Conservation (phyloP, 2,113 vertebrate genomes). For the human (Homo sapiens) region GRCh38 chr2:134706501-134707000, state of each 20-base stretch:
- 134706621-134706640: neutral
- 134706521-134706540: rapidly evolving
- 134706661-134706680: neutral
- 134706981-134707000: neutral
- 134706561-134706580: neutral
- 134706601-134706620: neutral
- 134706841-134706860: rapidly evolving
- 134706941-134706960: neutral
- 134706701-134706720: neutral
- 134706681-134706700: neutral
- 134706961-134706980: neutral
- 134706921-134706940: neutral
- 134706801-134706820: neutral
- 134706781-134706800: neutral
- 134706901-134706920: neutral
- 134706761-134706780: neutral
- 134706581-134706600: neutral
- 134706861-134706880: neutral
- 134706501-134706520: neutral
- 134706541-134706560: neutral
- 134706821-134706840: neutral
- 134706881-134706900: neutral
- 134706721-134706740: neutral
- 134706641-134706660: neutral
- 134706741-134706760: neutral